Base-by-base conservation (phyloP, 2,113 vertebrate species). In the Plecotus auritus region DNA sequence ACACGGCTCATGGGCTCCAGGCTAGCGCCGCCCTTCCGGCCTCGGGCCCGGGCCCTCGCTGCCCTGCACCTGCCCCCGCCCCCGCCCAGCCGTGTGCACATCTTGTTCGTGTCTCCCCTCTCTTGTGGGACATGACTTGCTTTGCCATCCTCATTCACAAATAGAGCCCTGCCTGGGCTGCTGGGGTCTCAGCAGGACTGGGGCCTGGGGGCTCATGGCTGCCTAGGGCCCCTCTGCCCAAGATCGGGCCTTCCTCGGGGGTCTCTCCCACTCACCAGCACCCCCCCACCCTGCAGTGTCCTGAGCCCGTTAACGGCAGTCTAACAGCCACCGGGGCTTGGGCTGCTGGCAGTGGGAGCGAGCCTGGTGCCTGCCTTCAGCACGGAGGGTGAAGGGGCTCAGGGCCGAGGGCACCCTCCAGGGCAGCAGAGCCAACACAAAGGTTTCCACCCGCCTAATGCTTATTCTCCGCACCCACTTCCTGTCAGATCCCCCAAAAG, bases 361-460 rank as follows among this genome's bases (percentile, higher is more conserved):
- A 9, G 47, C n/a, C 8, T 0, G 2, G 14, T 14, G 10, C 42
- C 61, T 32, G 3, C 4, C 40, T 59, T 70, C 26, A 1, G 20
- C 32, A 0, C 0, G 2, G 22, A 45, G 30, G 56, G 26, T 42
- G 56, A 10, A 14, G 1, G 7, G 51, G 74, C 1, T 7, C 64
- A 10, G 64, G 47, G 28, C 30, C 5, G 9, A 14, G 30, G 37
- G 49, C 11, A 7, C 51, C 85, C 28, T 26, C 67, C 1, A 2
- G 13, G 67, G 61, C 28, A n/a, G 28, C 61, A 13, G 70, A 28
- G 37, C 37, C 2, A 23, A 13, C 23, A 8, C 14, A 9, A 30
- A 67, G 66, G 66, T n/a, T 45, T 32, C 30, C 17, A 11, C 26
- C 18, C n/a, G 4, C 18, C 37, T 30, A 56, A 77, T 28, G 37